Evolutionary conservation across 2,888 invertebrate species (phyloP), one percentile per base, ranked within the genome.

Genomic region (Eupithecia tripunctaria): DNA sequence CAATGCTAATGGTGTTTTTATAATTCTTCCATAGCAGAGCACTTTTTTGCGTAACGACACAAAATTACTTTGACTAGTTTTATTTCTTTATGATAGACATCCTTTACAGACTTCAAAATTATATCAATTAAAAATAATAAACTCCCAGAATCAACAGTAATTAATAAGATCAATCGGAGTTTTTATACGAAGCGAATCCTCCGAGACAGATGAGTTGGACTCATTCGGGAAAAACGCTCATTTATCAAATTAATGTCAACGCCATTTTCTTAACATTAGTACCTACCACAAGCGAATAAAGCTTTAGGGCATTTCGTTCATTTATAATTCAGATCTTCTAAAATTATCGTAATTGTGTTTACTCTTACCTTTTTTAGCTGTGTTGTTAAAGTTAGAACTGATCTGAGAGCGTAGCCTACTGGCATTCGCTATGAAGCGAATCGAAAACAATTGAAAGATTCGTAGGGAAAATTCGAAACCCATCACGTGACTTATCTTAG

Each of bases 101-200:
- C 27, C 71, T 68, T 64, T 41, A 32, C 41, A 60, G 25, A 71
- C 47, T 64, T 74, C 76, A 75, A 76, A 78, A 73, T 70, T 51
- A 65, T 72, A 77, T 79, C 59, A 73, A 77, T 71, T 66, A 72
- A 67, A 68, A 74, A 75, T 75, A 75, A 76, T 78, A 71, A 78
- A 77, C 71, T 73, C 63, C 36, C 60, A 62, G 71, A 73, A 76
- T 76, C 71, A 75, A 71, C 66, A 51, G 51, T 72, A 77, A 75
- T 77, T 73, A 72, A 76, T 75, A 63, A 70, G 63, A 79, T 77
- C 74, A 79, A 73, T 76, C 29, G 68, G 36, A 62, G 62, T 68
- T 75, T 75, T 75, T 73, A 25, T 27, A 65, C 65, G 41, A 64
- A 70, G 21, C 27, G 65, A 65, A 59, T 64, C 56, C 25, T 38